Percentiles rank a stretch among this genome's conserved stretches.
These are phyloP conservation scores for Drosophila tropicalis DNA, from an alignment of 1,140 invertebrate species.

Conservation along the genomic window DNA sequence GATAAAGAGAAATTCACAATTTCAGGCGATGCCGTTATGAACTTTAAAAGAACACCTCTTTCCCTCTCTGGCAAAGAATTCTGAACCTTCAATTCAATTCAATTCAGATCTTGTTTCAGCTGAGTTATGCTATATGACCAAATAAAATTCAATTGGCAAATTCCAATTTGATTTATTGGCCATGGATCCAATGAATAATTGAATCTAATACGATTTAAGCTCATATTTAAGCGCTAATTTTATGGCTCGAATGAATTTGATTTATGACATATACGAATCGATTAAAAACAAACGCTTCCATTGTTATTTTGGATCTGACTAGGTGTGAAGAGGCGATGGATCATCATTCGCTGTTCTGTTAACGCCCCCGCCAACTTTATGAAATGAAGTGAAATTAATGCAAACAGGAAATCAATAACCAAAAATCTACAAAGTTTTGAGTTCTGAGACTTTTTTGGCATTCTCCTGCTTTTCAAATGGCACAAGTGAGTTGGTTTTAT, in stretches of 20 bases:
- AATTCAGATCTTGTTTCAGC: conserved; percentile 4
- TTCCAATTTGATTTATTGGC: conserved; percentile 73
- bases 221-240: conserved; percentile 42
- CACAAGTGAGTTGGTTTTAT: conserved; percentile 56
- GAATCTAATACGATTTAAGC: conserved; percentile 44
- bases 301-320: conserved; percentile 39
- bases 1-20: too few species aligned
- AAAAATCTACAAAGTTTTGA: not conserved
- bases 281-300: conserved; percentile 44
- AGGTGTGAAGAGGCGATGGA: conserved; percentile 58
- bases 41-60: not conserved
- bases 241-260: conserved; percentile 53
- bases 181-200: conserved; percentile 67
- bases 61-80: not conserved
- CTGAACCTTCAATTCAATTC: not conserved
- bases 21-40: too few species aligned
- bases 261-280: conserved; percentile 60
- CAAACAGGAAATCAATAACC: conserved; percentile 47
- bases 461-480: conserved; percentile 41
- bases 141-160: conserved; percentile 38
- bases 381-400: conserved; percentile 68
- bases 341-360: conserved; percentile 34
- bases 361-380: not conserved
- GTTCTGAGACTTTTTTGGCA: conserved; percentile 25
- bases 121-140: conserved; percentile 45